Conservation (phyloP, 1,140 invertebrate genomes). For the Platyscapa corneri region DNA sequence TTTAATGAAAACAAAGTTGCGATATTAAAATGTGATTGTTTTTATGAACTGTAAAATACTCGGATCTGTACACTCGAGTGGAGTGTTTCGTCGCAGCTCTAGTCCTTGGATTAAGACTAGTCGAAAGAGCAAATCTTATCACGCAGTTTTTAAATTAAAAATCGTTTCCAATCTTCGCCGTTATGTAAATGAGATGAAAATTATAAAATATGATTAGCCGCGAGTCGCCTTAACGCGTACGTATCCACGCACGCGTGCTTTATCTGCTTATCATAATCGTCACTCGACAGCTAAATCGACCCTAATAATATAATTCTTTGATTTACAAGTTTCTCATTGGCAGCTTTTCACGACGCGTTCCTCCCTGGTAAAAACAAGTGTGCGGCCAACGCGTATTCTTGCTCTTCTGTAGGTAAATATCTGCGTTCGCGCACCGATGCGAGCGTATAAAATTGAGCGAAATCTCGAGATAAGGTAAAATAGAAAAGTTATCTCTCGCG, state of each 20-base stretch:
- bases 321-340: neutral
- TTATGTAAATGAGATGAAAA: conserved; percentile 11
- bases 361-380: neutral
- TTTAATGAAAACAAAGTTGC: conserved; percentile 4
- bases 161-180: neutral
- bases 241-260: too few species aligned
- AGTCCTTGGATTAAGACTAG: conserved; percentile 8
- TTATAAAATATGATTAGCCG: neutral
- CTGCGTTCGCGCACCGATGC: neutral
- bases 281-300: neutral
- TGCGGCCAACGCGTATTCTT: too few species aligned
- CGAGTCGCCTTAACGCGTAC: neutral
- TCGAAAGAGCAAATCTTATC: conserved; percentile 18
- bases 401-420: too few species aligned
- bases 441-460: neutral
- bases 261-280: neutral
- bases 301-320: neutral
- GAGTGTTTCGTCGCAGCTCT: neutral
- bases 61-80: neutral
- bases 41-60: conserved; percentile 1
- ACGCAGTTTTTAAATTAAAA: neutral
- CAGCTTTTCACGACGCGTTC: neutral
- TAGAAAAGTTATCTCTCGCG: neutral
- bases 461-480: neutral
- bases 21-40: neutral